Evolutionary conservation across 2,113 vertebrate species (phyloP), one percentile per base, ranked within the genome.

Genomic region (Sapajus apella): DNA sequence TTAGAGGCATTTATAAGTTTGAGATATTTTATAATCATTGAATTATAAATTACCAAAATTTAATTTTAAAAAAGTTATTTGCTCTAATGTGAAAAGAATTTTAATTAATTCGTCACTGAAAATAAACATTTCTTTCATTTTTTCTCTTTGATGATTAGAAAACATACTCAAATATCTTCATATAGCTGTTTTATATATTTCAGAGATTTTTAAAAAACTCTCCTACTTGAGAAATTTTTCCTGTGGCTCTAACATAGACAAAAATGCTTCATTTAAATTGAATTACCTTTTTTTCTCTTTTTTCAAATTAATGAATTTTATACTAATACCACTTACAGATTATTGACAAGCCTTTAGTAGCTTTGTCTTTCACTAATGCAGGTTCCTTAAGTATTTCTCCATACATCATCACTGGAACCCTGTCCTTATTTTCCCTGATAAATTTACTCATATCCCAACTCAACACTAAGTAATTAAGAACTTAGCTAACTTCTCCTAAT

Each of bases 351-450:
- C 52, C 10, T 43, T 43, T 88, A 20, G 3, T 25, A 68, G 30
- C 45, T 84, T 92, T 14, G 55, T 14, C 14, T 40, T 68, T 68
- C 21, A 58, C 13, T 83, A 50, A 47, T 58, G 2, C 17, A 37
- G 18, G 50, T n/a, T 37, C 16, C 9, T 40, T 56, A 73, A 55
- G 5, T 2, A 82, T 82, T 75, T 66, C 10, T 75, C 43, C 10
- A 7, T 40, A 27, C 21, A 43, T 2, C 1, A n/a, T 64, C 50
- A 2, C 3, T 20, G n/a, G 40, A 58, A 86, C 1, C 16, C 1
- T 27, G 32, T 10, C 55, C 6, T 20, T 18, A n/a, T 72, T 77
- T 84, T 84, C 21, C 77, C 10, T 43, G 35, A 5, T 12, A 30
- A 75, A 79, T 56, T 56, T 61, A 50, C 4, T 58, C 3, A 35